A percentile compares a stretch with the other conserved stretches of the same genome.
phyloP scores from a whole-genome alignment of 2,797 vertebrate species.

The Sebastes jordani region DNA sequence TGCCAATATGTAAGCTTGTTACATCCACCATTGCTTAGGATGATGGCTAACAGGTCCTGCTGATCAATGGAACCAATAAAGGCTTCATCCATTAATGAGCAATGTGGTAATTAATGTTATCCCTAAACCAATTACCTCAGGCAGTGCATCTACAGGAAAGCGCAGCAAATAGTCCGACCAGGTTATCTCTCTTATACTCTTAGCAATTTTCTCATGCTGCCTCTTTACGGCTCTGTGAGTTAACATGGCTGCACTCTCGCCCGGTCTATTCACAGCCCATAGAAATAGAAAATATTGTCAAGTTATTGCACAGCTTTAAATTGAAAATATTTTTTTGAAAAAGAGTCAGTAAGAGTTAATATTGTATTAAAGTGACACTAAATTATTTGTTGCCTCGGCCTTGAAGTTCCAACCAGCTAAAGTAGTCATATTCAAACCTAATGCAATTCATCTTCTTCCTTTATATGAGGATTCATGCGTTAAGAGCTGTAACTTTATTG shows the following conservation, averaged over 20 bases:
- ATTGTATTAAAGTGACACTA: conserved; percentile 1
- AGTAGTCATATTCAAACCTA: conserved; percentile 17
- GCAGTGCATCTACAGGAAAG: conserved; percentile 84
- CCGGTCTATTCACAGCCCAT: conserved; percentile 15
- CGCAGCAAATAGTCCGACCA: conserved; percentile 73
- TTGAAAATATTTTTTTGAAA: conserved; percentile 24
- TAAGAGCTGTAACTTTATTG: conserved; percentile 2
- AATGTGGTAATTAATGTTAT: conserved; percentile 99
- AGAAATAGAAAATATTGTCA: not conserved
- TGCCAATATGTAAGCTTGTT: conserved; percentile 99
- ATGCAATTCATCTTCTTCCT: conserved; percentile 15
- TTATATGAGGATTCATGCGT: conserved; percentile 8
- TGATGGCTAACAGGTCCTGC: conserved; percentile 96
- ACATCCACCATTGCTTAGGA: conserved; percentile 98
- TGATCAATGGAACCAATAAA: conserved; percentile 99
- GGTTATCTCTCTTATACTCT: conserved; percentile 78
- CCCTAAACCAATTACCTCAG: conserved; percentile 96
- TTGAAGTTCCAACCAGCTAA: conserved; percentile 5
- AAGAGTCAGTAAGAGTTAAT: conserved; percentile 1
- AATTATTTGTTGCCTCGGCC: conserved; percentile 7
- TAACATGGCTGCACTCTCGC: conserved; percentile 19
- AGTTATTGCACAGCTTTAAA: conserved; percentile 18
- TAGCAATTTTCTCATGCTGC: conserved; percentile 45
- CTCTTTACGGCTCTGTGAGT: conserved; percentile 47
- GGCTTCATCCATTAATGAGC: conserved; percentile 99